These are phyloP conservation scores for Coptodon rendalli DNA, from an alignment of 2,113 vertebrate species.

Conservation along the genomic window DNA sequence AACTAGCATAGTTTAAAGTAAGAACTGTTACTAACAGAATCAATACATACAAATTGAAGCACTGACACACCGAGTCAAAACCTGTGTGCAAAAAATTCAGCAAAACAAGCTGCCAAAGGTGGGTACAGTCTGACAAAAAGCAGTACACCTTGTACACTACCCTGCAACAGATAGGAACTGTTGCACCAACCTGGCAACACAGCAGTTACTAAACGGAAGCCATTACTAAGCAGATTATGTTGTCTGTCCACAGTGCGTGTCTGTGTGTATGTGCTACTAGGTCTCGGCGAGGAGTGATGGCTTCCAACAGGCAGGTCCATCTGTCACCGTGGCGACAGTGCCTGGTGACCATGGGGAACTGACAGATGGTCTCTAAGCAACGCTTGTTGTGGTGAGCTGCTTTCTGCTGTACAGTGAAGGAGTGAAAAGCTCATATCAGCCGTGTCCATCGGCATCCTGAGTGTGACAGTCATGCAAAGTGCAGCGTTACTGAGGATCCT, in stretches of 20 bases:
- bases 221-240: constrained; percentile 77
- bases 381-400: constrained; percentile 25
- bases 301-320: constrained; percentile 76
- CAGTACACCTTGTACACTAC: not conserved
- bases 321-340: constrained; percentile 68
- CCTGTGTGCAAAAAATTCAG: not conserved
- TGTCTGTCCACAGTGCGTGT: constrained; percentile 43
- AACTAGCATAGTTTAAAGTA: not conserved
- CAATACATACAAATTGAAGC: not conserved
- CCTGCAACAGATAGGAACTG: not conserved
- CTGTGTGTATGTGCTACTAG: constrained; percentile 17
- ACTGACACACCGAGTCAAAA: not conserved
- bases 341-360: constrained; percentile 42
- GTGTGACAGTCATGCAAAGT: constrained; percentile 2
- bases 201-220: constrained; percentile 70
- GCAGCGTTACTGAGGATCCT: not conserved
- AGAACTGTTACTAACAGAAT: not conserved
- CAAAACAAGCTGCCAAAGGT: not conserved
- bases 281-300: constrained; percentile 53
- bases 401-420: constrained; percentile 2
- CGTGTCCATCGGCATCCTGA: not conserved
- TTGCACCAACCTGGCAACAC: constrained; percentile 49
- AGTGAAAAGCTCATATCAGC: constrained; percentile 10
- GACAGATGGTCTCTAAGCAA: constrained; percentile 65
- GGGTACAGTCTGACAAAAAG: not conserved